Evolutionary conservation across 2,797 vertebrate species (phyloP).

Genomic region (Ctenosaura bakeri): DNA sequence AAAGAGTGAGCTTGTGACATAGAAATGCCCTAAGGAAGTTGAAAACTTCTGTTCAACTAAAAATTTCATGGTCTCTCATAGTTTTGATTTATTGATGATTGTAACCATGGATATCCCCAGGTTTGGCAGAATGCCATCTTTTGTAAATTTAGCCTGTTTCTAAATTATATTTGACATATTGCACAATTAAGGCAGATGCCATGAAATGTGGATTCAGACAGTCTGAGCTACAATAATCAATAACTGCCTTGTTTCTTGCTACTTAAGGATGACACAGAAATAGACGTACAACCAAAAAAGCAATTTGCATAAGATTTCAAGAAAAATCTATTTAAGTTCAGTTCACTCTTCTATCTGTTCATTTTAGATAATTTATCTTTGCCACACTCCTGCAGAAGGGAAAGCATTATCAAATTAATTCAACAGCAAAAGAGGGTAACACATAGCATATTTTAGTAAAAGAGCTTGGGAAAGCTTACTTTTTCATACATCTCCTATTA

Average conservation of each 20-base stretch:
- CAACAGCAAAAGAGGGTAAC: constrained; percentile 4
- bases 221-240: constrained; percentile 34
- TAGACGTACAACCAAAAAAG: constrained; percentile 32
- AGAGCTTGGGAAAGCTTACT: too few relatives aligned
- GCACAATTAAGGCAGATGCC: constrained; percentile 33
- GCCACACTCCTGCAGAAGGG: constrained; percentile 13
- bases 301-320: constrained; percentile 33
- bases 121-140: constrained; percentile 27
- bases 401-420: constrained; percentile 33
- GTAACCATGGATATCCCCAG: not conserved
- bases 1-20: not conserved
- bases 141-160: constrained; percentile 24
- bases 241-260: constrained; percentile 35
- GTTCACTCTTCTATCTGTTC: constrained; percentile 20
- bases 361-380: constrained; percentile 35
- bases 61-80: not conserved
- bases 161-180: constrained; percentile 46
- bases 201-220: constrained; percentile 35
- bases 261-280: constrained; percentile 34
- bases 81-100: constrained; percentile 26
- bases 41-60: constrained; percentile 5
- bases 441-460: constrained; percentile 12
- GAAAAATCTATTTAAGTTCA: constrained; percentile 32
- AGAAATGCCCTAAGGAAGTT: not conserved
- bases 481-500: too few relatives aligned